Percentiles rank a stretch among this genome's conserved stretches.
Conservation (phyloP, 2,113 vertebrate genomes). For the Mobula birostris region DNA sequence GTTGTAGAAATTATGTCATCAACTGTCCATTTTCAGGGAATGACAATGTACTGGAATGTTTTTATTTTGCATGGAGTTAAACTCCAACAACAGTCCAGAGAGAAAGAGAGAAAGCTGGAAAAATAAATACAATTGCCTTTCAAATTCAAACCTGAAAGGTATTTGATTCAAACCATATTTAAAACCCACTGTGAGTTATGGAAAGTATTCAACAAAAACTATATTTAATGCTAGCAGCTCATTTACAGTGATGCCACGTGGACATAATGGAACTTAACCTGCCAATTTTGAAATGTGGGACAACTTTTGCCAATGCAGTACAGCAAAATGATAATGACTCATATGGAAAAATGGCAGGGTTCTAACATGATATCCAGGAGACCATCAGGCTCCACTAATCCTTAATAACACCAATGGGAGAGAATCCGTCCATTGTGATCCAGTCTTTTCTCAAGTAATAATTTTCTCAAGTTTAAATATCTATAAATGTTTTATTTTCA, state of each 20-base stretch:
- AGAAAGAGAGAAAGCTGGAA: background rate
- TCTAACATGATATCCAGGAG: background rate
- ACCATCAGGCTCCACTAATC: too few relatives aligned
- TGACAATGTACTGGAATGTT: background rate
- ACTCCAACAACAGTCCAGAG: background rate
- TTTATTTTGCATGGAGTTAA: background rate
- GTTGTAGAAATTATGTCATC: background rate
- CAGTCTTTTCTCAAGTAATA: too few relatives aligned
- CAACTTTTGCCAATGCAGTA: background rate
- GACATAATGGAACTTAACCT: background rate
- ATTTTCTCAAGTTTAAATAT: background rate
- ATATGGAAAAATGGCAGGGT: background rate
- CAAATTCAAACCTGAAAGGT: background rate
- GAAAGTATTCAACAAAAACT: background rate
- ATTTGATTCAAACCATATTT: background rate
- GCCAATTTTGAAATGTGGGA: background rate
- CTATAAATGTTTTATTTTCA: background rate
- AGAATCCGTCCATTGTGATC: too few relatives aligned
- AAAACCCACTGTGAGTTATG: background rate
- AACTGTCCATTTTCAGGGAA: background rate
- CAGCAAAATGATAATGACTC: background rate
- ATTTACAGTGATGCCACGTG: background rate
- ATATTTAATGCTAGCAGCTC: background rate
- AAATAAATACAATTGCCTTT: background rate
- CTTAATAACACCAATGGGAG: too few relatives aligned